Conservation (phyloP, 2,113 vertebrate genomes). For the Dipodomys stephensi region DNA sequence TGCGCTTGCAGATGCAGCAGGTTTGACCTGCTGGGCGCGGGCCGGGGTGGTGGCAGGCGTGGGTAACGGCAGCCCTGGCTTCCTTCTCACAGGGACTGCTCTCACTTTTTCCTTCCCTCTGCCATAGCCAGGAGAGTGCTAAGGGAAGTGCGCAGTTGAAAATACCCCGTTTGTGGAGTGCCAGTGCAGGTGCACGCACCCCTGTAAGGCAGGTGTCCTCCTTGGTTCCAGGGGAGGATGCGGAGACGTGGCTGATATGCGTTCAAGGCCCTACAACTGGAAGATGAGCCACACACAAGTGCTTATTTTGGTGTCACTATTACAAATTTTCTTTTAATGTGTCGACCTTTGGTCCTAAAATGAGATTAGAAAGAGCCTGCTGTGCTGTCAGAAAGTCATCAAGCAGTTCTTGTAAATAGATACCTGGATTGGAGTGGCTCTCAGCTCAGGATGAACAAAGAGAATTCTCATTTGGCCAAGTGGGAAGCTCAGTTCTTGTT, state of each 20-base stretch:
- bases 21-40: neutral
- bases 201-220: neutral
- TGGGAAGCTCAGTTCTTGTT: neutral
- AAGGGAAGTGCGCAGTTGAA: neutral
- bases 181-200: neutral
- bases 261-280: neutral
- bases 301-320: neutral
- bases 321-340: neutral
- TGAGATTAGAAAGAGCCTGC: neutral
- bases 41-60: no score
- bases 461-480: conserved; percentile 4
- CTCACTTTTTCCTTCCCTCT: no score
- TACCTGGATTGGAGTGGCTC: neutral
- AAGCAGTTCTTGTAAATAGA: neutral
- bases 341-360: neutral
- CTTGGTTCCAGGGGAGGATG: conserved; percentile 10
- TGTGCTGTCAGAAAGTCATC: neutral
- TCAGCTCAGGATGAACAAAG: neutral
- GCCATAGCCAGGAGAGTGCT: no score
- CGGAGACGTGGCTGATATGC: neutral
- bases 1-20: neutral
- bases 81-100: no score
- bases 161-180: neutral
- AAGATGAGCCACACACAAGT: neutral
- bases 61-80: no score